These are phyloP conservation scores for Calidris pygmaea DNA, from an alignment of 2,113 vertebrate species.

Conservation along the genomic window DNA sequence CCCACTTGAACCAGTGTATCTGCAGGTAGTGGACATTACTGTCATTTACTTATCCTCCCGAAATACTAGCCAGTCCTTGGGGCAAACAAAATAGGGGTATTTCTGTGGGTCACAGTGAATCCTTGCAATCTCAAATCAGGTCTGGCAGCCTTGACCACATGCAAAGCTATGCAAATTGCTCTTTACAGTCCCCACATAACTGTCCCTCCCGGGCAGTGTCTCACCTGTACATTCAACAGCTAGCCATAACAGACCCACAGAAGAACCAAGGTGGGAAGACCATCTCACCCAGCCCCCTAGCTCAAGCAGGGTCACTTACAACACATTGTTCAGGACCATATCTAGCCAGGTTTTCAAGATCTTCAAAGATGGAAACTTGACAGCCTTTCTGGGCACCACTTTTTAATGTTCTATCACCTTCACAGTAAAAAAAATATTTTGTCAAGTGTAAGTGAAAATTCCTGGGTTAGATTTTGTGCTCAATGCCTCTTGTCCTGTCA, in stretches of 20 bases:
- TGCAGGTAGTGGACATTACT: background rate
- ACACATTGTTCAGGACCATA: background rate
- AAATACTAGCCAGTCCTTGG: background rate
- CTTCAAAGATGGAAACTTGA: background rate
- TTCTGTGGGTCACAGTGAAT: background rate
- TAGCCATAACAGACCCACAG: background rate
- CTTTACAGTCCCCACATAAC: background rate
- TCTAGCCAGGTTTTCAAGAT: background rate
- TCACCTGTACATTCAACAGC: background rate
- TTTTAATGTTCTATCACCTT: background rate
- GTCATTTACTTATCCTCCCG: background rate
- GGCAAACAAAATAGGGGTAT: background rate
- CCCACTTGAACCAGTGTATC: background rate
- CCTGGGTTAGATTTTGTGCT: background rate
- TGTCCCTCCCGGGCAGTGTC: background rate
- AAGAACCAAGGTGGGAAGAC: background rate
- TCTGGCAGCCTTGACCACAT: background rate
- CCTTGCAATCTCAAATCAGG: background rate
- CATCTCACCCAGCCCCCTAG: background rate
- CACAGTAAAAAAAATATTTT: background rate
- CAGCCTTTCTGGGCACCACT: background rate
- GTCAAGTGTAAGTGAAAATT: background rate
- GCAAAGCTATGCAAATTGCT: background rate
- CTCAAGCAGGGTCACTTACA: background rate
- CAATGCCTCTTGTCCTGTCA: background rate